Percentiles rank a stretch among this genome's conserved stretches.
Conservation (phyloP, 2,113 vertebrate species). For the Chionis minor region DNA sequence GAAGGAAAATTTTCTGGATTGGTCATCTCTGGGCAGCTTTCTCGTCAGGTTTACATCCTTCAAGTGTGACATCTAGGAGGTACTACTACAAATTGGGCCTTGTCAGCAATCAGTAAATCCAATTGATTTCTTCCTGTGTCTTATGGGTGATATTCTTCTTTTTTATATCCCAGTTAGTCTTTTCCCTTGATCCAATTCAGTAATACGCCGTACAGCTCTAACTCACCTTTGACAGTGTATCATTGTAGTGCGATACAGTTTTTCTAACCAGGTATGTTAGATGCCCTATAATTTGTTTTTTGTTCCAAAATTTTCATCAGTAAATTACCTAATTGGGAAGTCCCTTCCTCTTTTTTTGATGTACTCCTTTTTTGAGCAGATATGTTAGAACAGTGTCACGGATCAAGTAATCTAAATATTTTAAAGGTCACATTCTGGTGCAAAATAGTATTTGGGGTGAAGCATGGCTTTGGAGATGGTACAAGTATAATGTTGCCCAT, state of each 20-base stretch:
- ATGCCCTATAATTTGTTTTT: background rate
- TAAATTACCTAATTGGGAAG: background rate
- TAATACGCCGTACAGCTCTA: background rate
- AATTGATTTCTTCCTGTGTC: background rate
- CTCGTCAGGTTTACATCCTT: background rate
- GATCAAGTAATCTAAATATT: background rate
- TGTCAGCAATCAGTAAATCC: background rate
- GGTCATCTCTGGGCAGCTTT: background rate
- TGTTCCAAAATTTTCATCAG: background rate
- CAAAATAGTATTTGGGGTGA: background rate
- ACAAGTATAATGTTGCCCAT: background rate
- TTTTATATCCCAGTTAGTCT: background rate
- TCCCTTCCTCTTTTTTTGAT: background rate
- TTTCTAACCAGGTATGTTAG: background rate
- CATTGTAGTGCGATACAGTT: background rate
- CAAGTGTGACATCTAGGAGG: background rate
- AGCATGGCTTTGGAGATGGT: background rate
- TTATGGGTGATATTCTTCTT: background rate
- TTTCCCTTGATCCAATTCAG: background rate
- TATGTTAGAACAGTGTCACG: background rate
- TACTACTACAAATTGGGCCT: background rate
- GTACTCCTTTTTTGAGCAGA: background rate
- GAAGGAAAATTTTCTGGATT: background rate
- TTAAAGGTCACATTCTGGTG: background rate
- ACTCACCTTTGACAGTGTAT: background rate